Percentiles rank a stretch among this genome's conserved stretches.
phyloP scores from a whole-genome alignment of 2,113 vertebrate species.

The Andinoacara biseriatus region DNA sequence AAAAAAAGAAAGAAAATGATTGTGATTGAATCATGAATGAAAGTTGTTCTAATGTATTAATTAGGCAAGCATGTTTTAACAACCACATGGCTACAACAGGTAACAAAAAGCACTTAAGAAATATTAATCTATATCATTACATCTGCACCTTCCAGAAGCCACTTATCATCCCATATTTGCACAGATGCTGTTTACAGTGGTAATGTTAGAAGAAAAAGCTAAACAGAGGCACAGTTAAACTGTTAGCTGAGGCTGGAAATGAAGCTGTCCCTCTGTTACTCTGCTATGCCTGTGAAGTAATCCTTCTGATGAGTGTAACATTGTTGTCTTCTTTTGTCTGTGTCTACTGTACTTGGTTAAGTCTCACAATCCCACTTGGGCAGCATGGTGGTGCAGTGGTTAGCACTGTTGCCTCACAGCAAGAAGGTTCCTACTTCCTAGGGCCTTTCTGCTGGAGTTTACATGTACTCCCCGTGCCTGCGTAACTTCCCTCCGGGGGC shows the following conservation, averaged over 20 bases:
- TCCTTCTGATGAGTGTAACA: not conserved
- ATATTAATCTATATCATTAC: not conserved
- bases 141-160: not conserved
- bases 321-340: not conserved
- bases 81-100: not conserved
- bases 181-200: not conserved
- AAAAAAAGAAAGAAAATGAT: not conserved
- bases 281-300: not conserved
- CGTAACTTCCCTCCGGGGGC: no score
- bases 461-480: no score
- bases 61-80: not conserved
- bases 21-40: not conserved
- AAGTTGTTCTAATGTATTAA: no score
- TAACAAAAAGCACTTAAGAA: not conserved
- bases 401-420: not conserved
- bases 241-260: conserved; percentile 3
- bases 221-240: not conserved
- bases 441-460: no score
- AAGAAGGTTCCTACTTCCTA: not conserved
- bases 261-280: not conserved
- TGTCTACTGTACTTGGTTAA: not conserved
- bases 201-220: not conserved
- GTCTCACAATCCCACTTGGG: not conserved
- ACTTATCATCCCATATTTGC: not conserved
- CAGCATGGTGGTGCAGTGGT: not conserved